Percentiles rank a stretch among this genome's conserved stretches.
Conservation (phyloP, 1,140 invertebrate species). For the Yoshiicerus persimilis region DNA sequence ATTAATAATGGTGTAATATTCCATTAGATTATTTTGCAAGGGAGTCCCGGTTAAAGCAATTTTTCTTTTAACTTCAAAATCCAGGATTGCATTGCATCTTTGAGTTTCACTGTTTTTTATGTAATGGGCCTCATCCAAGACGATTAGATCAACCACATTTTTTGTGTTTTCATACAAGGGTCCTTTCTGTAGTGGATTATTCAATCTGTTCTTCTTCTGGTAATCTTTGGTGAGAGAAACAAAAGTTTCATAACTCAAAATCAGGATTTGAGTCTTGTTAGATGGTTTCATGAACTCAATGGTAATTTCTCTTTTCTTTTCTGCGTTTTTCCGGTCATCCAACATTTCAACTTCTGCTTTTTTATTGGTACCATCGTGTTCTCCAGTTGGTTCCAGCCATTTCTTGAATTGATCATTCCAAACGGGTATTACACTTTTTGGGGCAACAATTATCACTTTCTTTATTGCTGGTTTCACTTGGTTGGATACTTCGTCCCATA, state of each 20-base stretch:
- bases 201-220: not conserved
- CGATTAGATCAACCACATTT: not conserved
- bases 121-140: not conserved
- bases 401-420: not conserved
- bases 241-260: not conserved
- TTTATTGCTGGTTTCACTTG: not conserved
- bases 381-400: not conserved
- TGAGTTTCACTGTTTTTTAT: not conserved
- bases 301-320: not conserved
- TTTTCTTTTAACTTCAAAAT: conserved; percentile 67
- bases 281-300: not conserved
- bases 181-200: not conserved
- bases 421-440: not conserved
- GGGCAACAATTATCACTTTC: not conserved
- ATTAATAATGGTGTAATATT: no score
- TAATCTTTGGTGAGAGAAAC: not conserved
- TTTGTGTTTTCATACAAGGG: not conserved
- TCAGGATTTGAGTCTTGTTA: not conserved
- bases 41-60: conserved; percentile 88
- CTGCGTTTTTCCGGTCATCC: not conserved
- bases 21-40: no score
- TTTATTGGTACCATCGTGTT: not conserved
- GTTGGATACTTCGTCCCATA: not conserved
- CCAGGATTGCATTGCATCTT: not conserved
- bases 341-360: not conserved